Base-by-base conservation (phyloP, 2,888 invertebrate genomes). In the Agrotis segetum region DNA sequence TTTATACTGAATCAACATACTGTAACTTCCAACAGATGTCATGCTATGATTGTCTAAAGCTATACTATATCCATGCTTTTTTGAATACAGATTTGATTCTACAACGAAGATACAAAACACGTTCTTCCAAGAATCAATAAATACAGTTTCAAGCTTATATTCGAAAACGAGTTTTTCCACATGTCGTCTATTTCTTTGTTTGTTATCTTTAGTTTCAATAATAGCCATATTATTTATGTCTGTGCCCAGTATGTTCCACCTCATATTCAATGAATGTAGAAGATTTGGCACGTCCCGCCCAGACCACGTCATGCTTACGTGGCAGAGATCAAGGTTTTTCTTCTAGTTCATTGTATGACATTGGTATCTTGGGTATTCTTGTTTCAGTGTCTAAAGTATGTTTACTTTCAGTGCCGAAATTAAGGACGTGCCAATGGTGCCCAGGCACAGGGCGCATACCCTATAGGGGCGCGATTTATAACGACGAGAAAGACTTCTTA, bases 211-310 rank as follows among this genome's bases (percentile, higher is more conserved):
- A 61, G 49, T 64, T 77, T 29, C 11, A 64, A 64, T 81, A 77
- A 77, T 47, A 77, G 4, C 21, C 40, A 50, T 65, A 60, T 17
- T 68, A 71, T 72, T 55, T 50, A 44, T 34, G 47, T 46, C 17
- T 71, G 5, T 60, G 47, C 60, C n/a, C n/a, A 44, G 65, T 49
- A 67, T 56, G 29, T 63, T 64, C 58, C 49, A 14, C 49, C 61
- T 83, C 61, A 69, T 34, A 40, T 52, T 62, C 21, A 74, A 73
- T 77, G 65, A 68, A 80, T 79, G 74, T 24, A 58, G 69, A 62
- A 81, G 85, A 88, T 87, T 89, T 87, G 87, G 85, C 89, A 89
- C 88, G 89, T 81, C 65, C 66, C 13, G 60, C 71, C 67, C 67
- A 16, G 53, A 52, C 61, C 66, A 76, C 83, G 84, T 85, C 83